Percentiles rank a stretch among this genome's conserved stretches.
Evolutionary conservation across 2,113 vertebrate species (phyloP).

Genomic region (Podarcis cretensis): DNA sequence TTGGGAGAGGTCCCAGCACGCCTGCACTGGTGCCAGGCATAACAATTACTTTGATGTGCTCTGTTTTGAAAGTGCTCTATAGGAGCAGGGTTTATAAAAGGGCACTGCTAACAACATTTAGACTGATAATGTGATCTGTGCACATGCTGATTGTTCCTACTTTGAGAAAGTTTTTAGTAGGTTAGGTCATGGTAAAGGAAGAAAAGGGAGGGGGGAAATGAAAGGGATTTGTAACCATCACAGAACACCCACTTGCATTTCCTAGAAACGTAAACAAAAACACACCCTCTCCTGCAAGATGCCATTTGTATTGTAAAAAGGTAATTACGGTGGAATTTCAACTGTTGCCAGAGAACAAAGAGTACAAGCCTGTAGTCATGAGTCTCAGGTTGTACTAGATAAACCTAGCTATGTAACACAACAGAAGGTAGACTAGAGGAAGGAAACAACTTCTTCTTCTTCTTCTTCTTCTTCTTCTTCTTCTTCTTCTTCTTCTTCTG

Average conservation of each 20-base stretch:
- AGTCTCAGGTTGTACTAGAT: not conserved
- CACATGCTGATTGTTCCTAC: conserved; percentile 37
- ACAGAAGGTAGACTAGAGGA: not conserved
- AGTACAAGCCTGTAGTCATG: conserved; percentile 49
- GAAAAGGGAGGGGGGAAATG: not conserved
- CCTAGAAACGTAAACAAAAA: conserved; percentile 60
- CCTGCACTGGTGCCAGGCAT: conserved; percentile 65
- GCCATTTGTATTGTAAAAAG: conserved; percentile 47
- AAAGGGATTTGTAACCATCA: not conserved
- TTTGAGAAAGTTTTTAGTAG: not conserved
- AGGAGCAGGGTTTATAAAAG: conserved; percentile 47
- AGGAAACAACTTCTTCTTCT: not conserved
- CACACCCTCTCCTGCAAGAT: conserved; percentile 48
- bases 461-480: too few relatives aligned
- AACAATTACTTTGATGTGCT: conserved; percentile 67
- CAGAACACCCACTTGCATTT: conserved; percentile 60
- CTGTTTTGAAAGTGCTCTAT: conserved; percentile 57
- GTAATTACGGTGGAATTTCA: conserved; percentile 66
- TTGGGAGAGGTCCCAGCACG: conserved; percentile 53
- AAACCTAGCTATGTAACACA: not conserved
- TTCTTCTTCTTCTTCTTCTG: too few relatives aligned
- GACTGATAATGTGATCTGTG: conserved; percentile 49
- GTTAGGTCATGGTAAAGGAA: not conserved
- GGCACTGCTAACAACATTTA: conserved; percentile 28
- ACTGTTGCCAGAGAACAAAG: not conserved